Percentiles rank a stretch among this genome's conserved stretches.
These are phyloP conservation scores for Lerema accius DNA, from an alignment of 1,140 invertebrate species.

Conservation along the genomic window DNA sequence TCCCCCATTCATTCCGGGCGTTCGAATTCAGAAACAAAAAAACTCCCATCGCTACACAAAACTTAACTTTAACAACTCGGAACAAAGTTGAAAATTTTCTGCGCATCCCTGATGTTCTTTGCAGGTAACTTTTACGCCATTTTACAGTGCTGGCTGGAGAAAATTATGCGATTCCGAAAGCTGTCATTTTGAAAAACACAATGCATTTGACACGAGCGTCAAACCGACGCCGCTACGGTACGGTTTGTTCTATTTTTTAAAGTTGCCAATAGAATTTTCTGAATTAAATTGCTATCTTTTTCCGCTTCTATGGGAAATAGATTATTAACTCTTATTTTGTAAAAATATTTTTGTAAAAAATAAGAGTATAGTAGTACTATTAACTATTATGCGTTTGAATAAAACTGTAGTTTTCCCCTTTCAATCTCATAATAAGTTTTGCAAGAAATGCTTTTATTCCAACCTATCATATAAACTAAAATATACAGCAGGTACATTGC, in stretches of 20 bases:
- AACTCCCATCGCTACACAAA: slow-evolving; percentile 10
- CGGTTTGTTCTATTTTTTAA: slow-evolving; percentile 18
- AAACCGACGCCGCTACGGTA: slow-evolving; percentile 4
- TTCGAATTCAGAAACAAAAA: slow-evolving; percentile 37
- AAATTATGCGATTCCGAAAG: slow-evolving; percentile 29
- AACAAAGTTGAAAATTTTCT: slow-evolving; percentile 23
- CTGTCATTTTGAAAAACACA: slow-evolving; percentile 28
- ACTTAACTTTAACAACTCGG: slow-evolving; percentile 19
- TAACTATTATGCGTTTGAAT: too few species aligned
- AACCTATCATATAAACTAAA: too few species aligned
- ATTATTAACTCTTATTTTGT: too few species aligned
- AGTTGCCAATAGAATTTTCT: slow-evolving; percentile 21
- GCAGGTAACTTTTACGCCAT: slow-evolving; percentile 17
- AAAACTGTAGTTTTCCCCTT: too few species aligned
- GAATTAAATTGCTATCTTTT: too few species aligned
- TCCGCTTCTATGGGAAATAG: too few species aligned
- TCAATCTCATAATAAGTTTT: too few species aligned
- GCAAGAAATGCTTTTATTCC: too few species aligned
- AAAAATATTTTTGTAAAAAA: too few species aligned
- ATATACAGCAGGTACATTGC: too few species aligned
- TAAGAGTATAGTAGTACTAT: too few species aligned
- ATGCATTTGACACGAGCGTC: slow-evolving; percentile 28
- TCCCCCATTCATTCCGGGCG: slow-evolving; percentile 37
- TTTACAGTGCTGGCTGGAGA: slow-evolving; percentile 21
- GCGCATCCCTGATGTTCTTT: slow-evolving; percentile 17